Evolutionary conservation across 2,113 vertebrate species (phyloP), one percentile per base, ranked within the genome.

Genomic region (Aptenodytes forsteri): DNA sequence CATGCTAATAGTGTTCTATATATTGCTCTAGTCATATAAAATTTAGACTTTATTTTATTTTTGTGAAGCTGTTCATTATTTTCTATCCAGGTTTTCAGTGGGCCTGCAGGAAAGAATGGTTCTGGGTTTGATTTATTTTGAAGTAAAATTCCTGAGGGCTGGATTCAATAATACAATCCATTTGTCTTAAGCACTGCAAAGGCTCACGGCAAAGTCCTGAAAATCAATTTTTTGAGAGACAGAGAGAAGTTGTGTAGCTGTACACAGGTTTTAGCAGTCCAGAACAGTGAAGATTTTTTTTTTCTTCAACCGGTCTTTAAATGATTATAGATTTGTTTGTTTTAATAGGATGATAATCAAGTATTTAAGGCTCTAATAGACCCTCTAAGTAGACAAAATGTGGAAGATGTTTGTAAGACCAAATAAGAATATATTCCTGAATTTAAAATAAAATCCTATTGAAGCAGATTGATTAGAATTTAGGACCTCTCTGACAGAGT

Each of bases 121-220:
- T 92, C 89, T 87, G 26, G 10, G 58, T 95, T 92, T 97, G 61
- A 96, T 96, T 91, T 93, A 94, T 95, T 89, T 94, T 64, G n/a
- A 95, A 87, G 80, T 64, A 90, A 71, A 72, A 84, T 84, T 94
- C 83, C 66, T 69, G 84, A 93, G 62, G 92, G 89, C 66, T 93
- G 77, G 65, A 92, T 96, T 94, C 77, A 82, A 36, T 89, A 93
- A 84, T 84, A 46, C 27, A 87, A 76, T 91, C 83, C 46, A 93
- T 97, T 97, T 96, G 83, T 97, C 73, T 95, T 85, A 96, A 95
- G 49, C 44, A 94, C 70, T 72, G 95, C 49, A 93, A 96, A 82
- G 40, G 71, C 70, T 92, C 36, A 34, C 70, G 44, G 81, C 94
- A 91, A 92, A 93, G 83, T 83, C 71, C 47, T 52, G 40, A 82